Conservation (phyloP, 2,797 vertebrate species). For the Melopsittacus undulatus region DNA sequence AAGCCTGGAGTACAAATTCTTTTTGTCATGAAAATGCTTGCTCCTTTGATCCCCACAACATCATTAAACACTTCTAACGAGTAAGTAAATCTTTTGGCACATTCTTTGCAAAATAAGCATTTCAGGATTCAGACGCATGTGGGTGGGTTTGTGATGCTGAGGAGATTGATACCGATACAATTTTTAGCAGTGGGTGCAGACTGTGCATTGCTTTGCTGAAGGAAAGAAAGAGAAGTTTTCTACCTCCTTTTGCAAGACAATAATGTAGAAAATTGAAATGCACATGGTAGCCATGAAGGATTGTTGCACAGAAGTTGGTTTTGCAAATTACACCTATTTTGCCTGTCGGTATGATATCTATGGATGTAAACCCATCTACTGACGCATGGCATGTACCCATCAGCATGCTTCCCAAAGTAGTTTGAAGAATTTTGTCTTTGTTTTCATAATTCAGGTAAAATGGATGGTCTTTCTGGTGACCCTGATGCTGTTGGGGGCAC, state of each 20-base stretch:
- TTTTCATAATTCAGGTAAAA: neutral
- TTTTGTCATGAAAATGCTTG: conserved; percentile 75
- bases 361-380: neutral
- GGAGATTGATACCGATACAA: conserved; percentile 61
- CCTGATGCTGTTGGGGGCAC: neutral
- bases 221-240: neutral
- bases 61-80: conserved; percentile 69
- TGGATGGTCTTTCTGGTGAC: neutral
- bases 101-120: conserved; percentile 58
- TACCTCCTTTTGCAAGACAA: conserved; percentile 12
- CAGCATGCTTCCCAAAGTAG: neutral
- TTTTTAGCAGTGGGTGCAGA: conserved; percentile 59
- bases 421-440: neutral
- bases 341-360: neutral
- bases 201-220: neutral
- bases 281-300: neutral
- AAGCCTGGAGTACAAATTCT: conserved; percentile 67
- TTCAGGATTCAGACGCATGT: conserved; percentile 53
- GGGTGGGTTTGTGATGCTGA: conserved; percentile 66
- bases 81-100: conserved; percentile 74
- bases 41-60: conserved; percentile 73
- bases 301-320: neutral
- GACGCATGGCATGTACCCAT: neutral
- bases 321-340: neutral
- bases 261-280: conserved; percentile 6